A percentile compares a stretch with the other conserved stretches of the same genome.
These are phyloP conservation scores for Caenorhabditis wallacei DNA, from an alignment of 2,888 invertebrate genomes.

Conservation along the genomic window DNA sequence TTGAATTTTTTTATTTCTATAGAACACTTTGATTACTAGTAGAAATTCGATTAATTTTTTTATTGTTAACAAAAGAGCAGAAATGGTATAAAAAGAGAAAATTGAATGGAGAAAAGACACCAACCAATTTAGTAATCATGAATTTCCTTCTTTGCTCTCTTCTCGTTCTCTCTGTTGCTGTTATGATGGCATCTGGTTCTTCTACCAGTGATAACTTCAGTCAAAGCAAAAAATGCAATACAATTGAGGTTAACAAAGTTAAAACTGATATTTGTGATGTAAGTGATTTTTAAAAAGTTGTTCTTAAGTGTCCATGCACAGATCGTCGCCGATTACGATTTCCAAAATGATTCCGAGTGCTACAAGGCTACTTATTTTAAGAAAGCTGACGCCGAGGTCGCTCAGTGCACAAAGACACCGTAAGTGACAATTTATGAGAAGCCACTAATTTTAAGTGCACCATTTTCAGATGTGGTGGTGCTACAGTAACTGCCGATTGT, in stretches of 20 bases:
- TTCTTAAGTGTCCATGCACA: too few species aligned
- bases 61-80: background rate
- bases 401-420: slow-evolving; percentile 13
- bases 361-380: background rate
- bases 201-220: too few species aligned
- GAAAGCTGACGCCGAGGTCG: background rate
- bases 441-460: background rate
- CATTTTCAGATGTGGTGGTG: background rate
- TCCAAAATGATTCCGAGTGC: background rate
- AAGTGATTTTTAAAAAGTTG: too few species aligned
- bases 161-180: background rate
- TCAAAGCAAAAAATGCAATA: too few species aligned
- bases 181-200: background rate
- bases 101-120: background rate
- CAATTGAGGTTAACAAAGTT: too few species aligned
- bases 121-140: slow-evolving; percentile 2
- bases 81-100: background rate
- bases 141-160: background rate
- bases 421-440: background rate
- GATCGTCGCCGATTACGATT: background rate
- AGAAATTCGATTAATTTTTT: background rate
- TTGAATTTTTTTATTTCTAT: background rate
- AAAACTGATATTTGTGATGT: too few species aligned
- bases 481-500: background rate
- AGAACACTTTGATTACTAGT: background rate